Percentiles rank a stretch among this genome's conserved stretches.
Conservation (phyloP, 2,113 vertebrate genomes). For the Plecturocebus donacophilus region DNA sequence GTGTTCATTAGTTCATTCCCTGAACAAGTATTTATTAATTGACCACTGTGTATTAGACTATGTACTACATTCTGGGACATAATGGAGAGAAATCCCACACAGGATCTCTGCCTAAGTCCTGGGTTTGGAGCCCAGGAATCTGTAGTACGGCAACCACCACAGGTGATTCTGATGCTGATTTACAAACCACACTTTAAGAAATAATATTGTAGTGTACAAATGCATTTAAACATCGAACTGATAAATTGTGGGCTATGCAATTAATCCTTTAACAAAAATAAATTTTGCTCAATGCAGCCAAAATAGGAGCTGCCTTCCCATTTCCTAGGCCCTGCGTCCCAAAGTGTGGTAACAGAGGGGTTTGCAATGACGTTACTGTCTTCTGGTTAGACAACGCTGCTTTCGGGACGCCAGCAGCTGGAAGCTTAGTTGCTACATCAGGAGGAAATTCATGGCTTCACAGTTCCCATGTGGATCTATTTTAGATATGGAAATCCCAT, state of each 20-base stretch:
- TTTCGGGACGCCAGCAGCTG: not conserved
- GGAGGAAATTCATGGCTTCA: constrained; percentile 47
- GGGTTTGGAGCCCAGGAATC: not conserved
- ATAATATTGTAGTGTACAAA: not conserved
- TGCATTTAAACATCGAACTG: not conserved
- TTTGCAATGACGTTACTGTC: not conserved
- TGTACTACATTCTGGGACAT: not conserved
- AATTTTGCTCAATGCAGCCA: not conserved
- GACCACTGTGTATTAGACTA: not conserved
- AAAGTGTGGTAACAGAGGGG: rapidly evolving
- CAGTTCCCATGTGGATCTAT: constrained; percentile 56
- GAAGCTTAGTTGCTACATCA: not conserved
- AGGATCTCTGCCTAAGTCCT: not conserved
- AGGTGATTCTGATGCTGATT: not conserved
- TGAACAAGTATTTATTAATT: not conserved
- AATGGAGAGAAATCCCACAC: not conserved
- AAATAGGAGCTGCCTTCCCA: not conserved
- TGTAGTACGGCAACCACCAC: not conserved
- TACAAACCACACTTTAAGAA: not conserved
- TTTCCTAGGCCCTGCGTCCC: rapidly evolving
- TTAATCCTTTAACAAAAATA: not conserved
- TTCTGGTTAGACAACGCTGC: not conserved
- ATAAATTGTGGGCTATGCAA: not conserved
- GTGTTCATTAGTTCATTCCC: not conserved
- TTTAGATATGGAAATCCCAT: constrained; percentile 49